Percentiles rank a stretch among this genome's conserved stretches.
phyloP scores from a whole-genome alignment of 2,888 invertebrate genomes.

The Luperina nickerlii region DNA sequence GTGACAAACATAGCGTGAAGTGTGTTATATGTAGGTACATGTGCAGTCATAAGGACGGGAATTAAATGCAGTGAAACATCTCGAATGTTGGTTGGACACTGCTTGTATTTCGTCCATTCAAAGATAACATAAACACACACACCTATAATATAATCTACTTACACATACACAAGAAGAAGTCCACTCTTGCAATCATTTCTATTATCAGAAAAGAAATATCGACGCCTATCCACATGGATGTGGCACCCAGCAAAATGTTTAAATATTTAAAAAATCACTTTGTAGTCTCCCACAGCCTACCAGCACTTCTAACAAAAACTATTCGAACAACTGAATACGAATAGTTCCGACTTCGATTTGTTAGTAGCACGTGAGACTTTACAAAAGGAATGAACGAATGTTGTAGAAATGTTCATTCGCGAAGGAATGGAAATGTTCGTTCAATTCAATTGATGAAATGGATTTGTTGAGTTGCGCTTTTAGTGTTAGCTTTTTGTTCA shows the following conservation, averaged over 20 bases:
- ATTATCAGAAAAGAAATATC: no score
- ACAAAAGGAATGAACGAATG: slow-evolving; percentile 57
- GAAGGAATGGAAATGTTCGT: slow-evolving; percentile 58
- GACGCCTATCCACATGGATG: neutral
- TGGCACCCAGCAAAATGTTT: neutral
- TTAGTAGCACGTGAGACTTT: slow-evolving; percentile 38
- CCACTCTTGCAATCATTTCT: no score
- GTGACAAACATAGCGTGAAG: no score
- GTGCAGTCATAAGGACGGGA: neutral
- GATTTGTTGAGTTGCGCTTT: slow-evolving; percentile 54
- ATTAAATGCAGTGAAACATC: no score
- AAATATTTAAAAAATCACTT: neutral
- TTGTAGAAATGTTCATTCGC: slow-evolving; percentile 57
- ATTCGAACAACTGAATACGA: slow-evolving; percentile 38
- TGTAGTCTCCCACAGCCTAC: slow-evolving; percentile 9
- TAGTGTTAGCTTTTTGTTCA: slow-evolving; percentile 27
- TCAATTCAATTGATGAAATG: slow-evolving; percentile 52
- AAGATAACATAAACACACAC: no score
- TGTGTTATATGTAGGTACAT: neutral
- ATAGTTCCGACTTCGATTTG: slow-evolving; percentile 48
- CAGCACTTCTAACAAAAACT: slow-evolving; percentile 30
- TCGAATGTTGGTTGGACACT: no score
- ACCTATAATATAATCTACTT: no score
- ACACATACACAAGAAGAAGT: no score
- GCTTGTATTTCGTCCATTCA: no score